Evolutionary conservation across 2,797 vertebrate species (phyloP).

Genomic region (Anisognathus igniventris): DNA sequence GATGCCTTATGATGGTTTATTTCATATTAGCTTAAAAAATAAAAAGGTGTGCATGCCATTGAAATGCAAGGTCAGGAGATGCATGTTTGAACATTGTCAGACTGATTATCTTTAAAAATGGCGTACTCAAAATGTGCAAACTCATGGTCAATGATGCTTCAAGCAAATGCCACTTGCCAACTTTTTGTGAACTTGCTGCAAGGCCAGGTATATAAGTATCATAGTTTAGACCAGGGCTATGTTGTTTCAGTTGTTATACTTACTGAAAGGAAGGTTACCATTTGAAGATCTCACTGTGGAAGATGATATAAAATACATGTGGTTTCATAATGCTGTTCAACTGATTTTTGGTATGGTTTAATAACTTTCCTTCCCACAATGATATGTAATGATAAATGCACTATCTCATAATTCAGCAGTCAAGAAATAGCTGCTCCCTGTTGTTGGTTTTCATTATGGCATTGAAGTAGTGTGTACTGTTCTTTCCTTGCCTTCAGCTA

Average conservation of each 20-base stretch:
- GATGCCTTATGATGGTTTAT: not conserved
- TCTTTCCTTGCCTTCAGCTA: not conserved
- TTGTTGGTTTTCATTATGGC: not conserved
- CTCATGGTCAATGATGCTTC: not conserved
- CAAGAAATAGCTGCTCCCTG: not conserved
- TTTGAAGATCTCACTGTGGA: not conserved
- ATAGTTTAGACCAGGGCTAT: not conserved
- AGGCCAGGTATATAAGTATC: not conserved
- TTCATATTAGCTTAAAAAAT: not conserved
- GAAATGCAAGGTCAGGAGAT: not conserved
- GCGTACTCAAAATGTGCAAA: not conserved
- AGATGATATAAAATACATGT: not conserved
- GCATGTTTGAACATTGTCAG: not conserved
- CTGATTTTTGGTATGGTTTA: not conserved
- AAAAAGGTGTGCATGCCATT: not conserved
- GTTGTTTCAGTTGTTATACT: not conserved
- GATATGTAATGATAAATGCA: not conserved
- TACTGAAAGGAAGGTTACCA: not conserved
- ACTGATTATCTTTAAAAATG: not conserved
- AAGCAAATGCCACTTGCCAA: not conserved
- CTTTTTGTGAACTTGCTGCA: not conserved
- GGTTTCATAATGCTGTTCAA: not conserved
- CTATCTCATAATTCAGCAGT: not conserved
- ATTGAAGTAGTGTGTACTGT: not conserved
- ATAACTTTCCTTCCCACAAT: not conserved